Evolutionary conservation across 2,113 vertebrate genomes (phyloP), one percentile per base, ranked within the genome.

Genomic region (Chamaea fasciata): DNA sequence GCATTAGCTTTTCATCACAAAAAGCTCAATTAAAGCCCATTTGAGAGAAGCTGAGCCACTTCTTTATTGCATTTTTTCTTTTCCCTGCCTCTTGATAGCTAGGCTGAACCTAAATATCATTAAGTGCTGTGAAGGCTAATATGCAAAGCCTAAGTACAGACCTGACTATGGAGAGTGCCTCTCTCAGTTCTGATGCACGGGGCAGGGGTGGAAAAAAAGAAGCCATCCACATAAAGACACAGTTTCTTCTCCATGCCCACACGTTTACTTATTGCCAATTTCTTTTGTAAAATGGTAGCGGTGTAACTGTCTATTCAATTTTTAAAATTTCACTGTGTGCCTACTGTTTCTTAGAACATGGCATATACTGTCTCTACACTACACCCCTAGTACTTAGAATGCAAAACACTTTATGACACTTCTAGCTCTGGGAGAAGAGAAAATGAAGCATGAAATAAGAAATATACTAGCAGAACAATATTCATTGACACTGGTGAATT

Each of bases 401-500:
- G 95, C 89, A 97, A 95, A 96, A 93, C 90, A 93, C 83, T 96
- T 97, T 93, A 97, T 95, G 95, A 94, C 86, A 96, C 92, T 91
- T 96, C 92, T 94, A 93, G 95, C 94, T 97, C 73, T 91, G 93
- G 93, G 79, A 97, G 89, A 97, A 97, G 63, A 94, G 92, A 96
- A 96, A 97, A 97, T 96, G 97, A 97, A 97, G 96, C 97, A 97
- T 97, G 96, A 97, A 97, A 97, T 97, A 97, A 96, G 96, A 97
- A 97, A 97, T 97, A 96, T 94, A 95, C 92, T 95, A 90, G 95
- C 93, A 97, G 95, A 97, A 97, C 95, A 97, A 96, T 97, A 95
- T 95, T 97, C 95, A 96, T 92, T 95, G 95, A 95, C 82, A 94
- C 83, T 94, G 76, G 95, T 94, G 92, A 96, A 91, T 92, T 91